Evolutionary conservation across 2,113 vertebrate genomes (phyloP).

Genomic region (Paratilapia polleni): DNA sequence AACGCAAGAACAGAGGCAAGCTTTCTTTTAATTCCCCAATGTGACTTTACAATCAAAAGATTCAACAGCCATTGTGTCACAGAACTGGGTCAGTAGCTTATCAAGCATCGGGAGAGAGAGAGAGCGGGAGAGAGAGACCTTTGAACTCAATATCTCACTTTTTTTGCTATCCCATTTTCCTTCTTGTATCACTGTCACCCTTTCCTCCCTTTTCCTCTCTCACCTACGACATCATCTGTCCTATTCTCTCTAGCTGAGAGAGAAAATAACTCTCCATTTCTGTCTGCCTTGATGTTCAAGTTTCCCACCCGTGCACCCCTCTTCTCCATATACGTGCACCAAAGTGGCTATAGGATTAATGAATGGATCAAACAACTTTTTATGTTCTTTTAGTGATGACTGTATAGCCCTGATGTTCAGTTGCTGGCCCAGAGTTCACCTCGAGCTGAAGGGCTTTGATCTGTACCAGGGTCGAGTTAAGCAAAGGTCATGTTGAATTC

Average conservation of each 20-base stretch:
- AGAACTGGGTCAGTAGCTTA: slow-evolving; percentile 50
- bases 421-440: neutral
- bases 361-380: slow-evolving; percentile 20
- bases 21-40: slow-evolving; percentile 55
- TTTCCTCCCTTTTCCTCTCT: neutral
- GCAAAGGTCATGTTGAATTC: neutral
- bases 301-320: neutral
- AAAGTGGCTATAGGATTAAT: slow-evolving; percentile 20
- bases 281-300: neutral
- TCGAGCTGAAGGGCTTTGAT: slow-evolving; percentile 21
- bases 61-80: slow-evolving; percentile 28
- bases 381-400: neutral
- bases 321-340: neutral
- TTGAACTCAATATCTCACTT: slow-evolving; percentile 9
- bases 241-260: neutral
- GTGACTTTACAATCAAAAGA: slow-evolving; percentile 55
- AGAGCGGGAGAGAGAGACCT: slow-evolving; percentile 17
- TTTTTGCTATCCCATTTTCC: neutral
- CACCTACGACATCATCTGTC: neutral
- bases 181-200: slow-evolving; percentile 6
- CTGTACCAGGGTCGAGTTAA: slow-evolving; percentile 11
- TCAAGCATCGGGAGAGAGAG: neutral
- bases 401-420: neutral
- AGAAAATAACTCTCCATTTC: neutral
- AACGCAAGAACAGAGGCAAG: slow-evolving; percentile 29